Evolutionary conservation across 2,113 vertebrate species (phyloP), one percentile per base, ranked within the genome.

Genomic region (Eurypyga helias): DNA sequence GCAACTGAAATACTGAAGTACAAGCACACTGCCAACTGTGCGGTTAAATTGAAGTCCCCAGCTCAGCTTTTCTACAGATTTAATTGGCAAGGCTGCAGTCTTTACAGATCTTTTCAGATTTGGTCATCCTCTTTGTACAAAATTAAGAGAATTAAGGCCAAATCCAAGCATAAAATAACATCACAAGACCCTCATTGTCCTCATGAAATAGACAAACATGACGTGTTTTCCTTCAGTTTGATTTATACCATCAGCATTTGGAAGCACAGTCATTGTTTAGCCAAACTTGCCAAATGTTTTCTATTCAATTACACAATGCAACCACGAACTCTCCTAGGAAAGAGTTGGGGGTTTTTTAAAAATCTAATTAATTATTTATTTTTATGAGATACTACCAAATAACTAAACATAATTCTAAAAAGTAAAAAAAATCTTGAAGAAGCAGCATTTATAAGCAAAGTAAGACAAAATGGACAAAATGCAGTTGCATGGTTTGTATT

Each of bases 181-280:
- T 48, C 26, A 36, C 52, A 91, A 95, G 57, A 64, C 52, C 86
- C 21, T 71, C 49, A 72, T 69, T 96, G 77, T 89, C 73, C 70
- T 85, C 12, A 4, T 76, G 57, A 81, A 92, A 79, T 78, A 48
- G 65, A 72, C 57, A 95, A 95, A 89, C 48, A 76, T 46, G 48
- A 57, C 3, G 8, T 91, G 76, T 79, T 95, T 94, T 79, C n/a
- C 61, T 85, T 94, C 49, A 65, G 75, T 89, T 92, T 95, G 90
- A 95, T 94, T 93, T 96, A 96, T 45, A 71, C 55, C 36, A 93
- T 49, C 80, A 95, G 26, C 61, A 76, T 95, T 94, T 95, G 61
- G 65, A 94, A 95, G 81, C 61, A 46, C 36, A 87, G 62, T 86
- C 71, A 54, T 88, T 96, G 90, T 95, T 96, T 97, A 96, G 70